Evolutionary conservation across 2,888 invertebrate species (phyloP).

Genomic region (Cynaeus angustus): DNA sequence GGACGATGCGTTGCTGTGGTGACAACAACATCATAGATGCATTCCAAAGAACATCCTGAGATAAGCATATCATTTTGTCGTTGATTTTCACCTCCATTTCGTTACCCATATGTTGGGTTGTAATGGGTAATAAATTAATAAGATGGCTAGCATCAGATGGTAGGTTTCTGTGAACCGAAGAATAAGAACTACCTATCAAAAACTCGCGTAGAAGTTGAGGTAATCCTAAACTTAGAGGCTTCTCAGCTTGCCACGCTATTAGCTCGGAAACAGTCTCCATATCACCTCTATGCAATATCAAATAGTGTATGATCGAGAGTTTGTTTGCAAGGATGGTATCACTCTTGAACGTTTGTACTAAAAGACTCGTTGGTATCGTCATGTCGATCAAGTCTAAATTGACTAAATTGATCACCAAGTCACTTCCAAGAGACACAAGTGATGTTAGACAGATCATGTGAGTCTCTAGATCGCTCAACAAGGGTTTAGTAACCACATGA

Average conservation of each 20-base stretch:
- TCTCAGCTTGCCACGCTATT: conserved; percentile 77
- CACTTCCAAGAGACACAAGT: conserved; percentile 74
- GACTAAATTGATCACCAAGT: conserved; percentile 78
- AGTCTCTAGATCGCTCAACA: conserved; percentile 79
- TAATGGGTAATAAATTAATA: conserved; percentile 82
- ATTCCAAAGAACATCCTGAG: conserved; percentile 86
- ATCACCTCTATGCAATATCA: conserved; percentile 85
- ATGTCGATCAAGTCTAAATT: conserved; percentile 83
- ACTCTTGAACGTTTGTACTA: conserved; percentile 81
- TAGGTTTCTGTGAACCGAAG: conserved; percentile 81
- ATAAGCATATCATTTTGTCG: conserved; percentile 76
- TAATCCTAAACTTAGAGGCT: conserved; percentile 77
- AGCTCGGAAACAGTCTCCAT: conserved; percentile 83
- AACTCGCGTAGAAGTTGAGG: conserved; percentile 86
- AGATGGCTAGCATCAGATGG: conserved; percentile 81
- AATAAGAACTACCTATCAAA: conserved; percentile 83
- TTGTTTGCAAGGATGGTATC: conserved; percentile 81
- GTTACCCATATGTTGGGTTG: conserved; percentile 76
- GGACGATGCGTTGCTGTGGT: conserved; percentile 88
- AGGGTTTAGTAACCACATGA: conserved; percentile 81
- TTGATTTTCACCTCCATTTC: conserved; percentile 79
- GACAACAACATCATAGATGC: conserved; percentile 88
- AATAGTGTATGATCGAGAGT: conserved; percentile 87
- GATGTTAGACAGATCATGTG: conserved; percentile 77
- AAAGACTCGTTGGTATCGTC: conserved; percentile 78